Percentiles rank a stretch among this genome's conserved stretches.
phyloP scores from a whole-genome alignment of 2,113 vertebrate genomes.

The Phylloscopus trochiloides region DNA sequence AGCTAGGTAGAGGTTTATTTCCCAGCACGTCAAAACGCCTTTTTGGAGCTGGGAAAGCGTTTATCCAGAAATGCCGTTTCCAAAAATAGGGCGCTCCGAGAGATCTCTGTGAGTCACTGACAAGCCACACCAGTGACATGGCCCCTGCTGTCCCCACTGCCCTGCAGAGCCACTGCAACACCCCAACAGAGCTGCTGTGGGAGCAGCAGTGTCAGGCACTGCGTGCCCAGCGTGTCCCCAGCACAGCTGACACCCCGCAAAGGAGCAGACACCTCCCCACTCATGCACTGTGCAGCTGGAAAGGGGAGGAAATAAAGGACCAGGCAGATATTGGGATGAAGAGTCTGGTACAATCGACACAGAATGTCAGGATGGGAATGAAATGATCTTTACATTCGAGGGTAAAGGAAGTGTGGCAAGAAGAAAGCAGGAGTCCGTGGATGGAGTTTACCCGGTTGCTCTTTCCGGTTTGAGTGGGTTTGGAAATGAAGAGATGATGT shows the following conservation, averaged over 20 bases:
- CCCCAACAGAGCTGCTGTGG: neutral
- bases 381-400: slow-evolving; percentile 25
- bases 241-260: neutral
- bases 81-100: slow-evolving; percentile 22
- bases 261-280: neutral
- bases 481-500: neutral
- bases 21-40: slow-evolving; percentile 7
- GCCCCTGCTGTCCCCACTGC: neutral
- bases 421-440: neutral
- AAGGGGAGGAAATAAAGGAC: slow-evolving; percentile 22
- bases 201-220: neutral
- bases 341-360: slow-evolving; percentile 14
- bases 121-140: neutral
- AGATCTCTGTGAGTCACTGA: neutral
- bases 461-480: neutral
- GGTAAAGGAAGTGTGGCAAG: neutral
- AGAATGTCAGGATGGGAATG: slow-evolving; percentile 53
- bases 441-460: neutral
- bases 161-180: neutral
- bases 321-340: neutral
- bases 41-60: slow-evolving; percentile 20
- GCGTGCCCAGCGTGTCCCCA: neutral
- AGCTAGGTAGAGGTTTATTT: slow-evolving; percentile 37
- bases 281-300: slow-evolving; percentile 50
- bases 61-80: slow-evolving; percentile 33